A percentile compares a stretch with the other conserved stretches of the same genome.
phyloP scores from a whole-genome alignment of 2,888 invertebrate species.

The Polyommatus icarus region DNA sequence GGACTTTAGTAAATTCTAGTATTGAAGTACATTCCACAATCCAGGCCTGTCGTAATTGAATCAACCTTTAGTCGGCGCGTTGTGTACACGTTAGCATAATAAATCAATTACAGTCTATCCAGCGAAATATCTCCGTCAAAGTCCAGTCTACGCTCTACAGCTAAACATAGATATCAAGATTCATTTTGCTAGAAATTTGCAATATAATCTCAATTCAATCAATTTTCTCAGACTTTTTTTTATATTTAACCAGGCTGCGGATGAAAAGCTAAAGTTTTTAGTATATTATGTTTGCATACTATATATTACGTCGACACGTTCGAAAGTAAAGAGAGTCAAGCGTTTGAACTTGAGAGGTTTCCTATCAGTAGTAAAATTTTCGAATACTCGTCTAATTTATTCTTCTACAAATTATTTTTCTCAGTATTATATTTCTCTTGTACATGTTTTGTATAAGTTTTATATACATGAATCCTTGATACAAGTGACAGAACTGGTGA shows the following conservation, averaged over 20 bases:
- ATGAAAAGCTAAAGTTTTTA: no score
- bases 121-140: not conserved
- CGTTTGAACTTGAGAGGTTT: no score
- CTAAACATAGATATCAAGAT: not conserved
- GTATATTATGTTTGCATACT: no score
- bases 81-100: constrained; percentile 26
- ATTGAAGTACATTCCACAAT: not conserved
- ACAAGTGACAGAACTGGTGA: not conserved
- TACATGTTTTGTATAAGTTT: not conserved
- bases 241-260: no score
- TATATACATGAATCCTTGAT: not conserved
- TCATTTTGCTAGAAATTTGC: not conserved
- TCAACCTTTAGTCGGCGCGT: constrained; percentile 5
- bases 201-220: not conserved
- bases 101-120: constrained; percentile 6
- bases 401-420: no score
- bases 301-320: no score
- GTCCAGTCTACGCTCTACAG: not conserved
- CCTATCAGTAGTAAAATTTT: no score
- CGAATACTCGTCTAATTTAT: no score
- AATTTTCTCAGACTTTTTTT: no score
- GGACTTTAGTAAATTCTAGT: not conserved
- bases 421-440: no score
- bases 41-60: not conserved
- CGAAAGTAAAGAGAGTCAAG: no score